A percentile compares a stretch with the other conserved stretches of the same genome.
phyloP scores from a whole-genome alignment of 2,113 vertebrate species.

The Recurvirostra avosetta region DNA sequence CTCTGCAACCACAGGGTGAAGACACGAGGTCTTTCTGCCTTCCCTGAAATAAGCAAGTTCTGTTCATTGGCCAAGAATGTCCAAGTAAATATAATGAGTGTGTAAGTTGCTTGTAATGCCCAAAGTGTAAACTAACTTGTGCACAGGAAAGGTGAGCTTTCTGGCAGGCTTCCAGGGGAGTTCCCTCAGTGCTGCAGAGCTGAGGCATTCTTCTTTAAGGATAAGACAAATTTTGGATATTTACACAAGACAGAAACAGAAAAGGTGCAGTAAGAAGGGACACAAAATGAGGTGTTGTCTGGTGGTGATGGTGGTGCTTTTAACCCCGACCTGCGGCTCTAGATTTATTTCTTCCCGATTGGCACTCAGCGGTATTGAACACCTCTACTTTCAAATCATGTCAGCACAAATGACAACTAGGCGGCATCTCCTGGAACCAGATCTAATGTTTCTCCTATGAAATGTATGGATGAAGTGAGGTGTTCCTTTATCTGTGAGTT shows the following conservation, averaged over 20 bases:
- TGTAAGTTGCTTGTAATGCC: not conserved
- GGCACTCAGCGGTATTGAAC: not conserved
- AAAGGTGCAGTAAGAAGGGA: not conserved
- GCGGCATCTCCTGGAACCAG: rapidly evolving
- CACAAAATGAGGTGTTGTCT: not conserved
- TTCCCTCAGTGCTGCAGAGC: not conserved
- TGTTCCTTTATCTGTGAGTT: not conserved
- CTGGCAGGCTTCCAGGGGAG: not conserved
- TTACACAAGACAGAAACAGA: not conserved
- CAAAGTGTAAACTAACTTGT: not conserved
- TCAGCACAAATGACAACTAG: not conserved
- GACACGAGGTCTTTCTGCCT: not conserved
- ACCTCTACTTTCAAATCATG: not conserved
- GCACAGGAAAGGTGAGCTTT: not conserved
- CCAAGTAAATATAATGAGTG: not conserved
- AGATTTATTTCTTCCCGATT: not conserved
- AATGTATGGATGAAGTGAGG: not conserved
- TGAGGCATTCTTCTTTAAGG: not conserved
- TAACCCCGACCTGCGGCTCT: not conserved
- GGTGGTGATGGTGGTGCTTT: not conserved
- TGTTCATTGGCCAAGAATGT: not conserved
- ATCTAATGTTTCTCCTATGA: not conserved
- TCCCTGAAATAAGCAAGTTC: not conserved
- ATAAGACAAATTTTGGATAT: not conserved
- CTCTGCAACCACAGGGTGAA: not conserved